Evolutionary conservation across 2,888 invertebrate species (phyloP).

Genomic region (Coronaproctus castanopsis): DNA sequence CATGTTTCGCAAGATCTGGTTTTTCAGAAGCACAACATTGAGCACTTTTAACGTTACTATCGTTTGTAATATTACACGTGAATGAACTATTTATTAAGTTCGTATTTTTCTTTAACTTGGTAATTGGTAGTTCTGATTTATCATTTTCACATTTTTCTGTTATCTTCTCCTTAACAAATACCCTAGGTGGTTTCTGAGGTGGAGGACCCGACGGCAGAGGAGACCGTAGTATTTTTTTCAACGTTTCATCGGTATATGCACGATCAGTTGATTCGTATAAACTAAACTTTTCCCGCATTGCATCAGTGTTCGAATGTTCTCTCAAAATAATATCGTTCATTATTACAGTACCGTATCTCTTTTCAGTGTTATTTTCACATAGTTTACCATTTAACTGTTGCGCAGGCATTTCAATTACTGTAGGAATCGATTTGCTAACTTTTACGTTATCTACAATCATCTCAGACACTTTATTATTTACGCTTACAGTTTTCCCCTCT

Average conservation of each 20-base stretch:
- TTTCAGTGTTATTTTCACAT: neutral
- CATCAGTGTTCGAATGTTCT: neutral
- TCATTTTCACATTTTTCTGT: neutral
- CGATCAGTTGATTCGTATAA: neutral
- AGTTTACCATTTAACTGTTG: neutral
- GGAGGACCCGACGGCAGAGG: slow-evolving; percentile 49
- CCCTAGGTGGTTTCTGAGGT: slow-evolving; percentile 53
- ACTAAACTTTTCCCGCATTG: no score
- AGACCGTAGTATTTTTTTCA: slow-evolving; percentile 38
- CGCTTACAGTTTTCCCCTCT: neutral
- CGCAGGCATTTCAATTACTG: neutral
- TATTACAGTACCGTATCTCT: neutral
- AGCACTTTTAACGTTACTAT: neutral
- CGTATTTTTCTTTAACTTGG: neutral
- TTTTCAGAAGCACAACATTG: no score
- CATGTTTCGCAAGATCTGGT: neutral
- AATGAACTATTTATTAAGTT: no score
- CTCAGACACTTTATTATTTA: neutral
- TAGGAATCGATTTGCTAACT: neutral
- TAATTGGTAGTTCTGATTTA: neutral
- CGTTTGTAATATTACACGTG: no score
- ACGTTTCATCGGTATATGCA: neutral
- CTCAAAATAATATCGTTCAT: neutral
- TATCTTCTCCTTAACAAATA: slow-evolving; percentile 27
- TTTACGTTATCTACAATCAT: neutral